These are phyloP conservation scores for Antechinus stuartii DNA, from an alignment of 2,113 vertebrate genomes.

Conservation along the genomic window DNA sequence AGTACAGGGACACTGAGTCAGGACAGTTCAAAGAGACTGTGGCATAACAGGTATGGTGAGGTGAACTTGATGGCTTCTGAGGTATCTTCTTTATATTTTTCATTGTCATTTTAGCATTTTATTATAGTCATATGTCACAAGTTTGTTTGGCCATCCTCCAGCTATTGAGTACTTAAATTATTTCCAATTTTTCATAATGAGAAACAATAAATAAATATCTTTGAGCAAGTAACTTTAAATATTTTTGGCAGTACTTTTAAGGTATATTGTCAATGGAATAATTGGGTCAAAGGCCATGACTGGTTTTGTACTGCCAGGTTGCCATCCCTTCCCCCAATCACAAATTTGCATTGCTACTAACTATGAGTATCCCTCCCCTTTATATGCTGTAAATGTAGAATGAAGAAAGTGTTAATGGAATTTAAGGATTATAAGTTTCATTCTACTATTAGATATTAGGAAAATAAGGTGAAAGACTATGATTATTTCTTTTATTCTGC, in stretches of 20 bases:
- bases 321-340: neutral
- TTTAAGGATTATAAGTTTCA: constrained; percentile 44
- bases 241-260: neutral
- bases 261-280: neutral
- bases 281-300: neutral
- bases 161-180: neutral
- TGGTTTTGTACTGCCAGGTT: neutral
- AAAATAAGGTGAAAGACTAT: neutral
- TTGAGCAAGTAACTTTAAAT: neutral
- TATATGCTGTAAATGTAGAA: constrained; percentile 14
- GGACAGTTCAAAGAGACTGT: too few species aligned
- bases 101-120: neutral
- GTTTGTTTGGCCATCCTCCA: neutral
- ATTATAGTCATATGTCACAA: neutral
- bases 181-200: neutral
- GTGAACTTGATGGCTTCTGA: neutral
- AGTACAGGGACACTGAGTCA: too few species aligned
- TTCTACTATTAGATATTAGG: constrained; percentile 19
- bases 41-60: neutral
- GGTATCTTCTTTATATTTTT: neutral
- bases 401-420: constrained; percentile 39
- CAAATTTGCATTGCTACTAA: neutral
- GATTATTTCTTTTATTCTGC: neutral
- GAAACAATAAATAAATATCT: neutral
- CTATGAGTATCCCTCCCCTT: neutral